These are phyloP conservation scores for Morpho achilles DNA, from an alignment of 2,888 invertebrate species.

Conservation along the genomic window DNA sequence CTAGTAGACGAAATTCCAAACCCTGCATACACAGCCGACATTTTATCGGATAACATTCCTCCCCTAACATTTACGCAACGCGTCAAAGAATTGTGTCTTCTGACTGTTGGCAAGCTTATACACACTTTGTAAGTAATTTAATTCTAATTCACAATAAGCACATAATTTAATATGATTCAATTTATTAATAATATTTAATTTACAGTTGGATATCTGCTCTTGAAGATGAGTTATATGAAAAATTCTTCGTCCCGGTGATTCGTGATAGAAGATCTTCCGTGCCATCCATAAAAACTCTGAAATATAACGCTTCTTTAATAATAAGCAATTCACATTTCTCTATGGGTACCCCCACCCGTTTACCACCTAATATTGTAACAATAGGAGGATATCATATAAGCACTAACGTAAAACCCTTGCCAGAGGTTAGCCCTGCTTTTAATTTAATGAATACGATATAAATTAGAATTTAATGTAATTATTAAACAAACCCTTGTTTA, in stretches of 20 bases:
- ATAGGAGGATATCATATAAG: slow-evolving; percentile 54
- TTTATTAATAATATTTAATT: slow-evolving; percentile 13
- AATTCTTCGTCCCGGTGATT: slow-evolving; percentile 9
- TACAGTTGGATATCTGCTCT: slow-evolving; percentile 23
- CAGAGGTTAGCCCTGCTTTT: slow-evolving; percentile 34
- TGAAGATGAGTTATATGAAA: slow-evolving; percentile 21
- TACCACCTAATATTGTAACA: slow-evolving; percentile 48
- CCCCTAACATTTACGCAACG: slow-evolving; percentile 49
- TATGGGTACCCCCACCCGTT: slow-evolving; percentile 34
- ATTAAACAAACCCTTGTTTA: too few relatives aligned
- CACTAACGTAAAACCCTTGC: slow-evolving; percentile 39
- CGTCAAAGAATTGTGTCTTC: slow-evolving; percentile 33
- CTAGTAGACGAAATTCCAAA: slow-evolving; percentile 46
- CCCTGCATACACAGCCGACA: slow-evolving; percentile 44
- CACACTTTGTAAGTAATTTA: slow-evolving; percentile 21
- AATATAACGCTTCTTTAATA: slow-evolving; percentile 35
- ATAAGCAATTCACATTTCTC: slow-evolving; percentile 33
- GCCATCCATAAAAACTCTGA: slow-evolving; percentile 4
- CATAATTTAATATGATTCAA: background rate
- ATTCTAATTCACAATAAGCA: background rate
- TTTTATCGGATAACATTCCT: slow-evolving; percentile 29
- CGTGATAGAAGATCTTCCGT: slow-evolving; percentile 6
- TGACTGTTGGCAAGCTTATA: slow-evolving; percentile 13
- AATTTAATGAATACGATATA: too few relatives aligned
- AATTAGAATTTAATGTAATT: too few relatives aligned